phyloP scores from a whole-genome alignment of 2,888 invertebrate species.

The Microctonus aethiopoides region DNA sequence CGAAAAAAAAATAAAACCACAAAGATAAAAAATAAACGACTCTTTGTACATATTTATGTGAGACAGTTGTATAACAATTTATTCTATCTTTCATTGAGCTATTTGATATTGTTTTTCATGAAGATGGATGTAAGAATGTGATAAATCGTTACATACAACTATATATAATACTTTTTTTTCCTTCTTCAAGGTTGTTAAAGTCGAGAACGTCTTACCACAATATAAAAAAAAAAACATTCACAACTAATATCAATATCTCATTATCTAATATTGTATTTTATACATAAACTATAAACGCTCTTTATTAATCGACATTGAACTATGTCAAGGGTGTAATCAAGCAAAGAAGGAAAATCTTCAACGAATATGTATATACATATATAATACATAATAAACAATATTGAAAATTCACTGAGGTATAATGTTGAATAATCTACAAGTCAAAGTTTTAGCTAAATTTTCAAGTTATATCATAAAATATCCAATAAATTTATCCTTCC shows the following conservation, averaged over 20 bases:
- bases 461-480: not conserved
- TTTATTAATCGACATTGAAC: not conserved
- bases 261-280: too few species aligned
- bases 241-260: too few species aligned
- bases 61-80: not conserved
- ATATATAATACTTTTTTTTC: not conserved
- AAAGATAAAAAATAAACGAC: not conserved
- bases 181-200: not conserved
- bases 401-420: not conserved
- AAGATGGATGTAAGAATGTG: not conserved
- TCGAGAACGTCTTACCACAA: not conserved
- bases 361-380: too few species aligned
- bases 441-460: not conserved
- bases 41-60: not conserved
- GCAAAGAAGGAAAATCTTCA: not conserved
- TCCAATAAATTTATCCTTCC: not conserved
- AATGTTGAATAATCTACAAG: slow-evolving; percentile 12
- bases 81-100: not conserved
- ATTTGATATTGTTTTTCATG: slow-evolving; percentile 1
- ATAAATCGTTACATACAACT: not conserved
- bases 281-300: not conserved
- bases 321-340: not conserved
- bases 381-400: not conserved
- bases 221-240: not conserved
- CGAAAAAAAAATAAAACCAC: not conserved